Evolutionary conservation across 1,140 invertebrate genomes (phyloP).

Genomic region (Piezodorus guildinii): DNA sequence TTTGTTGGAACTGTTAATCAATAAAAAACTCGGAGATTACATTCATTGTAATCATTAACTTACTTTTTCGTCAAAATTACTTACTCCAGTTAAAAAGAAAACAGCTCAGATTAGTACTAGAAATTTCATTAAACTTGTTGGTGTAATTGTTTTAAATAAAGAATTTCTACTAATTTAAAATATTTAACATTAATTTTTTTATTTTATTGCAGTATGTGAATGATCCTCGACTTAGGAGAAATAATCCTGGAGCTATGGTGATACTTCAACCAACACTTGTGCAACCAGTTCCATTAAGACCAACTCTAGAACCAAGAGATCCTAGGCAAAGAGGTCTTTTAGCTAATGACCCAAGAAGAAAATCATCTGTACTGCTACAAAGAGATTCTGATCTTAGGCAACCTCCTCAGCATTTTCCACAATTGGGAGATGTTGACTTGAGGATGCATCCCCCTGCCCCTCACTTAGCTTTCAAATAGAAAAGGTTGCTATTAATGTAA

Average conservation of each 20-base stretch:
- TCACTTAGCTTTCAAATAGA: conserved; percentile 15
- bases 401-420: not conserved
- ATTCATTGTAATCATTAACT: too few relatives aligned
- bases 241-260: not conserved
- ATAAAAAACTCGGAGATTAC: too few relatives aligned
- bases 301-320: conserved; percentile 8
- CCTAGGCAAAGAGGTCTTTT: conserved; percentile 13
- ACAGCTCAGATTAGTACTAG: too few relatives aligned
- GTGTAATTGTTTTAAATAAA: too few relatives aligned
- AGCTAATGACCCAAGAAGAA: conserved; percentile 19
- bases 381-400: not conserved
- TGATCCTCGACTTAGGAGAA: conserved; percentile 16
- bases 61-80: too few relatives aligned
- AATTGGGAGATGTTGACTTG: conserved; percentile 1
- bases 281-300: not conserved
- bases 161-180: too few relatives aligned
- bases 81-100: too few relatives aligned
- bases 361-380: not conserved
- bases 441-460: not conserved
- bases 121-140: too few relatives aligned
- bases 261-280: not conserved
- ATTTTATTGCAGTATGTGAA: conserved; percentile 2
- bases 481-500: too few relatives aligned
- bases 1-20: too few relatives aligned
- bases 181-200: too few relatives aligned